Evolutionary conservation across 2,113 vertebrate species (phyloP).

Genomic region (Herpetotheres cachinnans): DNA sequence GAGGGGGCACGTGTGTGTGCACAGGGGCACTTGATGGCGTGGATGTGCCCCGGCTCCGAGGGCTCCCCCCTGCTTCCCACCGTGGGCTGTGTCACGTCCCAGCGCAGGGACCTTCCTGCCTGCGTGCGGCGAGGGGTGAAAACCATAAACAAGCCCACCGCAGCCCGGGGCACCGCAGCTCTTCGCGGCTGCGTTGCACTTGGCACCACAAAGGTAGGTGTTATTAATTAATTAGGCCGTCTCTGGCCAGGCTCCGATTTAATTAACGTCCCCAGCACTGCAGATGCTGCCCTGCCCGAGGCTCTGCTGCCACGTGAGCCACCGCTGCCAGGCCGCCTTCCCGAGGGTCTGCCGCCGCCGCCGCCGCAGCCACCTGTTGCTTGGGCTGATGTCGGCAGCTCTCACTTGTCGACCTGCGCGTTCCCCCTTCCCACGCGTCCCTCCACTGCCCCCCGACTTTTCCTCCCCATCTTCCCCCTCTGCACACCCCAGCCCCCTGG

Average conservation of each 20-base stretch:
- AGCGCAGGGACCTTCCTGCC: neutral
- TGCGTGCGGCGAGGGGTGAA: neutral
- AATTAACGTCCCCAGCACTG: constrained; percentile 25
- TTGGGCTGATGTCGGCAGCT: neutral
- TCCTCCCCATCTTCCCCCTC: neutral
- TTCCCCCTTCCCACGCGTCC: accelerated
- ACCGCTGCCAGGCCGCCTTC: neutral
- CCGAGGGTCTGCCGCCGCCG: neutral
- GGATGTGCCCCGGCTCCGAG: neutral
- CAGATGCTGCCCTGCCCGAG: constrained; percentile 61
- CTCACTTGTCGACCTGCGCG: accelerated
- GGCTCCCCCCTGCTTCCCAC: neutral
- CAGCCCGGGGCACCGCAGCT: neutral
- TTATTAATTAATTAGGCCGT: constrained; percentile 59
- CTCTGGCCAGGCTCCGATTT: constrained; percentile 52
- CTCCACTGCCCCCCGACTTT: accelerated
- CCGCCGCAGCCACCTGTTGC: neutral
- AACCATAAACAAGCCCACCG: neutral
- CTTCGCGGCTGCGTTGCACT: neutral
- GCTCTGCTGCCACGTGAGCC: neutral
- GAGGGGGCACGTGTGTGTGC: neutral
- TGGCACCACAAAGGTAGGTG: constrained; percentile 36
- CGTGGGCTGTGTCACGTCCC: neutral
- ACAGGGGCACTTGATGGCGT: accelerated
- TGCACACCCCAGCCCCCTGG: too few species aligned